These are phyloP conservation scores for Amphimedon queenslandica DNA, from an alignment of 37 sponge, comb jelly and placozoan species.

Conservation along the genomic window DNA sequence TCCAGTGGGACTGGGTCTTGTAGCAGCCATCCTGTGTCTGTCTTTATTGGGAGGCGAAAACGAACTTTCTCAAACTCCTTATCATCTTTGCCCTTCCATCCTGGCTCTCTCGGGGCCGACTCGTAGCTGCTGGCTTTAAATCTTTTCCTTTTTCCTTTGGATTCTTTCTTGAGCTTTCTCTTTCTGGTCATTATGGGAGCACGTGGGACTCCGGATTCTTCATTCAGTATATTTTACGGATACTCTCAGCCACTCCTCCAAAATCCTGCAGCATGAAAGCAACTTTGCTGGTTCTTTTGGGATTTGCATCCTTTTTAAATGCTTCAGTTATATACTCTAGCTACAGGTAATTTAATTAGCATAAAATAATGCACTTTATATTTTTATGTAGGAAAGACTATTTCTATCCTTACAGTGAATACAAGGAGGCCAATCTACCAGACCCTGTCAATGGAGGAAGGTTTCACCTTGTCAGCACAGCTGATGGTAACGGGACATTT, in stretches of 20 bases:
- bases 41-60: conserved; percentile 56
- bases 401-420: conserved; percentile 56
- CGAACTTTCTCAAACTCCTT: conserved; percentile 26
- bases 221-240: too few species aligned
- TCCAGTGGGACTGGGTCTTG: conserved; percentile 16
- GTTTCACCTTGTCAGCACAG: conserved; percentile 43
- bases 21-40: conserved; percentile 25
- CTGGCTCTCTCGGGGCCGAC: conserved; percentile 7
- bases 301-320: not conserved
- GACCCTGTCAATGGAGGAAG: conserved; percentile 50
- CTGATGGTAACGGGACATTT: conserved; percentile 17
- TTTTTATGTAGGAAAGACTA: conserved; percentile 52
- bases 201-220: too few species aligned
- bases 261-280: not conserved
- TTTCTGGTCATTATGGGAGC: too few species aligned
- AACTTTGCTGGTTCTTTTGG: not conserved
- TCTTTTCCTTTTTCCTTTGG: not conserved
- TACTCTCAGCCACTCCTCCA: conserved; percentile 1
- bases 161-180: not conserved
- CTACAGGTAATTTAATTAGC: conserved; percentile 4
- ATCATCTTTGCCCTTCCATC: conserved; percentile 14
- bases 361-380: not conserved
- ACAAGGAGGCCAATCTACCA: conserved; percentile 46
- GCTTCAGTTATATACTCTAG: conserved; percentile 10
- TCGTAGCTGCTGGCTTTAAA: too few species aligned